phyloP scores from a whole-genome alignment of 2,113 vertebrate species.

The Riparia riparia region DNA sequence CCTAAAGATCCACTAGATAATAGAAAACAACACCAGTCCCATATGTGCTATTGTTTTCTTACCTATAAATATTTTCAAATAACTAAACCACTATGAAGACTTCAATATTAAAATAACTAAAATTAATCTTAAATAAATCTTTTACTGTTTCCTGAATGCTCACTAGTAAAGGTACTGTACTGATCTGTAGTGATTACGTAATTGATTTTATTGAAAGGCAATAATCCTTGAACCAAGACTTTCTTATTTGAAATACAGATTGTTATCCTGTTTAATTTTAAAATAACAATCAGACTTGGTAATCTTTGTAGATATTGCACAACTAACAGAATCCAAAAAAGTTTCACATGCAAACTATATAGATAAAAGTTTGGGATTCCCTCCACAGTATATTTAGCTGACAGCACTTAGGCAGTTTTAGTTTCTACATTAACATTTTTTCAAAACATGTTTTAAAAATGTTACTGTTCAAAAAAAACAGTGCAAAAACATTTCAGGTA shows the following conservation, averaged over 20 bases:
- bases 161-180: not conserved
- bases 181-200: not conserved
- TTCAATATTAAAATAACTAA: not conserved
- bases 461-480: not conserved
- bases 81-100: not conserved
- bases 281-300: not conserved
- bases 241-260: not conserved
- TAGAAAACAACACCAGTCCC: not conserved
- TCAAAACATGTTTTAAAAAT: not conserved
- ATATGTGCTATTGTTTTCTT: not conserved
- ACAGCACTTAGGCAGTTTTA: not conserved
- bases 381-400: not conserved
- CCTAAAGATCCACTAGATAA: not conserved
- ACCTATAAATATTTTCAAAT: not conserved
- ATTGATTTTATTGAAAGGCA: not conserved
- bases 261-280: not conserved
- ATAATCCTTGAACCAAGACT: not conserved
- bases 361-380: not conserved
- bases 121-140: not conserved
- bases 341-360: not conserved
- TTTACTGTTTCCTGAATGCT: not conserved
- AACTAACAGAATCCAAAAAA: not conserved
- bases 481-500: not conserved
- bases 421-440: not conserved
- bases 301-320: not conserved